Conservation (phyloP, 2,113 vertebrate species). For the Ptyas mucosa region DNA sequence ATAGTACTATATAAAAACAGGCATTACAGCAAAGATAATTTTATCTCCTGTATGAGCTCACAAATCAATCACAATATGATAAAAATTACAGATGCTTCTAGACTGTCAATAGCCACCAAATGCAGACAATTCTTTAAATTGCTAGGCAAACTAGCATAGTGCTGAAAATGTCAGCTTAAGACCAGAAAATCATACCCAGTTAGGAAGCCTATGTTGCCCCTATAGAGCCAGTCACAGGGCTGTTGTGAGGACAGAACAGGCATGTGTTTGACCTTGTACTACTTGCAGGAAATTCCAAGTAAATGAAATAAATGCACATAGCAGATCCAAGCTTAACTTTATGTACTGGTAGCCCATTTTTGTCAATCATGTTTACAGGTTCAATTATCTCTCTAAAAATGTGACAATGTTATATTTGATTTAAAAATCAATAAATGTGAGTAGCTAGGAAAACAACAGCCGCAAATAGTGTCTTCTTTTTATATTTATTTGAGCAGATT, state of each 20-base stretch:
- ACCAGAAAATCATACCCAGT: not conserved
- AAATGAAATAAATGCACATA: not conserved
- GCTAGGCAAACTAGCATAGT: not conserved
- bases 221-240: not conserved
- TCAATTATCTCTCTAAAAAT: not conserved
- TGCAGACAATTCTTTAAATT: not conserved
- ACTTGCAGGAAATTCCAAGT: not conserved
- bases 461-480: not conserved
- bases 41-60: not conserved
- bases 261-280: not conserved
- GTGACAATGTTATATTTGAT: not conserved
- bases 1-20: not conserved
- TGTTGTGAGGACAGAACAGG: not conserved
- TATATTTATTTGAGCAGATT: not conserved
- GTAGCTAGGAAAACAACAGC: not conserved
- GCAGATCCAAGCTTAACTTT: not conserved
- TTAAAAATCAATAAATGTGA: not conserved
- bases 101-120: not conserved
- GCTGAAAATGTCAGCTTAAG: not conserved
- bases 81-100: not conserved
- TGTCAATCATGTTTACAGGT: conserved; percentile 9
- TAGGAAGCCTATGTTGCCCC: not conserved
- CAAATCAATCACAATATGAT: not conserved
- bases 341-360: not conserved
- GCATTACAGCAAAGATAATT: not conserved